Conservation (phyloP, 2,113 vertebrate species). For the Artemisiospiza belli region DNA sequence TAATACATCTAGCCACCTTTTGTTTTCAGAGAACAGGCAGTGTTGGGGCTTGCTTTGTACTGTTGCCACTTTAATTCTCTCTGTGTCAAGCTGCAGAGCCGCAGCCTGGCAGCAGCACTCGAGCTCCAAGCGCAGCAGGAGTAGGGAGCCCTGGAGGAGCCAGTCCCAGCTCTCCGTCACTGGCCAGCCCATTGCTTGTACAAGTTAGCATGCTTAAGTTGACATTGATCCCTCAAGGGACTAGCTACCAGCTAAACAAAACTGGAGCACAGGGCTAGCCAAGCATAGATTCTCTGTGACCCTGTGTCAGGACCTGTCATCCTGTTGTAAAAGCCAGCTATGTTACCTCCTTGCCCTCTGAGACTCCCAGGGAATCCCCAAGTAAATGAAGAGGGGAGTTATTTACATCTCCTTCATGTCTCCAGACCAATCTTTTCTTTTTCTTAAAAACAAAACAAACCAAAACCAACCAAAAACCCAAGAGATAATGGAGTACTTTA, state of each 20-base stretch:
- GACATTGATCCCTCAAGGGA: constrained; percentile 45
- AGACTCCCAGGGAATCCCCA: constrained; percentile 46
- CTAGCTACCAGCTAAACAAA: constrained; percentile 49
- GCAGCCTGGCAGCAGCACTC: not conserved
- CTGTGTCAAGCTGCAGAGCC: not conserved
- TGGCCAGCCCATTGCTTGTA: not conserved
- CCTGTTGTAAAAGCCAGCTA: constrained; percentile 36
- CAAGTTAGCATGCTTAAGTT: constrained; percentile 25
- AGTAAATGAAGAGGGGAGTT: not conserved
- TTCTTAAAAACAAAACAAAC: not conserved
- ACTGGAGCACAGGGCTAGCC: constrained; percentile 48
- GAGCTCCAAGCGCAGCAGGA: not conserved
- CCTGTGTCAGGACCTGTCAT: constrained; percentile 52
- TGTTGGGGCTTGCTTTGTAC: not conserved
- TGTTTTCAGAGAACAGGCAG: not conserved
- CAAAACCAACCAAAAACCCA: not conserved
- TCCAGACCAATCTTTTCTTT: not conserved
- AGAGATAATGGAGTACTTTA: not conserved
- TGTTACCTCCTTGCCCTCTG: constrained; percentile 31
- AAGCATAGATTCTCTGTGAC: constrained; percentile 38
- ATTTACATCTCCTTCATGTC: not conserved
- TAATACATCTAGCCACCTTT: not conserved
- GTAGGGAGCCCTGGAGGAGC: not conserved
- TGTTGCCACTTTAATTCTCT: not conserved
- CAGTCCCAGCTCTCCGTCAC: not conserved